Base-by-base conservation (phyloP, 2,113 vertebrate genomes). In the Silurus meridionalis region DNA sequence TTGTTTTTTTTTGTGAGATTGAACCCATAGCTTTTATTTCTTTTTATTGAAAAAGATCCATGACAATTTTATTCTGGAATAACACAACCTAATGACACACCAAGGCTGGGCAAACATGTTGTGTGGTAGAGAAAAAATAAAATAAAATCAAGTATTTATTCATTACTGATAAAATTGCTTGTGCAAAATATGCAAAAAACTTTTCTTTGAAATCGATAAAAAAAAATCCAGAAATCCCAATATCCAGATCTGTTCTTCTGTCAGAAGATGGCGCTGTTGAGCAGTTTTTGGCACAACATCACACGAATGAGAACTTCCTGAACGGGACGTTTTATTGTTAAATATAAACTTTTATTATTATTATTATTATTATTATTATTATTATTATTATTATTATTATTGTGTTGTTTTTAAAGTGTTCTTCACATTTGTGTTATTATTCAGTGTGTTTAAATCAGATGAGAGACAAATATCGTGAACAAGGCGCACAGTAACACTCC, bases 401-500 rank as follows among this genome's bases (percentile, higher is more conserved):
- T 37, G 7, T 14, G 23, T 15, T 7, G 75, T 52, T 50, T 37
- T 46, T 21, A 37, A 55, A 46, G 21, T 9, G n/a, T 52, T 25
- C 17, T 83, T 71, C 50, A 37, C 14, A 19, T 52, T n/a, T 28
- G 21, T 7, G 10, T 50, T 53, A 25, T 6, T 77, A 9, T 52
- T 9, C 17, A 81, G 63, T 50, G 85, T 93, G 37, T 37, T 37
- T 87, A 93, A 50, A 93, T 80, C 85, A 94, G 86, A 81, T 93
- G 93, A 86, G 89, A 91, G 61, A 94, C 74, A 19, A 95, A 80
- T 50, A 92, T 46, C 15, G 78, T 89, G 63, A 89, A 91, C 83
- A 92, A 88, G 23, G 83, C 86, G 57, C 92, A 93, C 72, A 93
- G 71, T n/a, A 93, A 94, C 81, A 93, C 89, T 37, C 94, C 94